Evolutionary conservation across 2,113 vertebrate species (phyloP), one percentile per base, ranked within the genome.

Genomic region (Felis chaus): DNA sequence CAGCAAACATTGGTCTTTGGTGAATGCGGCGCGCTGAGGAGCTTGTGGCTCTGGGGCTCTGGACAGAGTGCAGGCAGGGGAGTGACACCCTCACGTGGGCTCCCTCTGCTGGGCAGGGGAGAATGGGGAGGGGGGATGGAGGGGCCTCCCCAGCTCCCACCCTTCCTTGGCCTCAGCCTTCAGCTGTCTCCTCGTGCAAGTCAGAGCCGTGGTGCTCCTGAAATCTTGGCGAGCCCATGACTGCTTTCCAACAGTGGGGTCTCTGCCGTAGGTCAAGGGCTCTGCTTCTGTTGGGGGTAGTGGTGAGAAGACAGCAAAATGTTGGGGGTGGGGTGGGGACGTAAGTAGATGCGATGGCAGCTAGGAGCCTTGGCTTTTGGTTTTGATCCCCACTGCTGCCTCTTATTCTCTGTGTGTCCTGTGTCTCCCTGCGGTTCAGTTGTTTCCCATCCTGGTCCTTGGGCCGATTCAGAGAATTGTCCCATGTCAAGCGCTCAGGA

Each of bases 171-270:
- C 23, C 48, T 65, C 0, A 4, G 61, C 61, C 82, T 63, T 50
- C 36, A n/a, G 69, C 48, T 68, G 57, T 39, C 48, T 31, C 33
- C 48, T 79, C 29, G 5, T 19, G 94, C 0, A 2, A 33, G 25
- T 68, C 31, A 12, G 36, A 89, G 78, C 16, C 15, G 2, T 73
- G 31, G 57, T 3, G 4, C 48, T 69, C 12, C 3, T 9, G 63
- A 53, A 33, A 48, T 27, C 31, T 16, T 6, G 5, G 41, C 0
- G 16, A 69, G 12, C 33, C 31, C 1, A 2, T 1, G 21, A 15
- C 18, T 2, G 16, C 85, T 83, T 78, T 25, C 76, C 10, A 18
- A 1, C 1, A 13, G 53, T 0, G 31, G 31, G 23, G 14, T 18
- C 41, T 84, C 5, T 73, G 53, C n/a, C 55, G 63, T 25, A 53